phyloP scores from a whole-genome alignment of 2,888 invertebrate species.

The Drosophila setosimentum region DNA sequence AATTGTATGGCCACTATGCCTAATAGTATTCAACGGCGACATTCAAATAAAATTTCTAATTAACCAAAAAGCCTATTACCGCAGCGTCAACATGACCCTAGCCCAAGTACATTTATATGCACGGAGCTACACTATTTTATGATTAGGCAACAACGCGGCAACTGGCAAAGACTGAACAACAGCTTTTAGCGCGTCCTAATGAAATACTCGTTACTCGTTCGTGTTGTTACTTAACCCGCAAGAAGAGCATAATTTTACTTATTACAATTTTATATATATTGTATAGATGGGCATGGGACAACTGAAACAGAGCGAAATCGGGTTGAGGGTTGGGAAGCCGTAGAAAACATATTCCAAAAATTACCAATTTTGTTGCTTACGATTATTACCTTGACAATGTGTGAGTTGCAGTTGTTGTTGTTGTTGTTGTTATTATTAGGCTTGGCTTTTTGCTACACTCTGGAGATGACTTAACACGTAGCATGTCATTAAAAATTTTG shows the following conservation, averaged over 20 bases:
- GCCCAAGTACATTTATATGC: conserved; percentile 16
- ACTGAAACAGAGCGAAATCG: background rate
- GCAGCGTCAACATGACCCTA: conserved; percentile 44
- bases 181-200: conserved; percentile 66
- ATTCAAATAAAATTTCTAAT: conserved; percentile 72
- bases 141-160: conserved; percentile 58
- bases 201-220: conserved; percentile 43
- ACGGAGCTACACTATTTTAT: conserved; percentile 72
- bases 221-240: conserved; percentile 37
- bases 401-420: conserved; percentile 37
- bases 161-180: conserved; percentile 48
- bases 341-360: conserved; percentile 72
- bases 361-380: conserved; percentile 81
- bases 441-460: conserved; percentile 73
- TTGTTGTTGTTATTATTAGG: conserved; percentile 57
- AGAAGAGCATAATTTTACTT: conserved; percentile 72
- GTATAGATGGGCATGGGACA: conserved; percentile 38
- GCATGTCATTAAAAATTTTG: conserved; percentile 81
- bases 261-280: conserved; percentile 74
- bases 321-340: conserved; percentile 4
- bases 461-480: conserved; percentile 81
- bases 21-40: conserved; percentile 28
- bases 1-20: conserved; percentile 2
- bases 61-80: conserved; percentile 75
- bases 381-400: conserved; percentile 77